Base-by-base conservation (phyloP, 1,140 invertebrate species). In the Zaprionus lachaisei region DNA sequence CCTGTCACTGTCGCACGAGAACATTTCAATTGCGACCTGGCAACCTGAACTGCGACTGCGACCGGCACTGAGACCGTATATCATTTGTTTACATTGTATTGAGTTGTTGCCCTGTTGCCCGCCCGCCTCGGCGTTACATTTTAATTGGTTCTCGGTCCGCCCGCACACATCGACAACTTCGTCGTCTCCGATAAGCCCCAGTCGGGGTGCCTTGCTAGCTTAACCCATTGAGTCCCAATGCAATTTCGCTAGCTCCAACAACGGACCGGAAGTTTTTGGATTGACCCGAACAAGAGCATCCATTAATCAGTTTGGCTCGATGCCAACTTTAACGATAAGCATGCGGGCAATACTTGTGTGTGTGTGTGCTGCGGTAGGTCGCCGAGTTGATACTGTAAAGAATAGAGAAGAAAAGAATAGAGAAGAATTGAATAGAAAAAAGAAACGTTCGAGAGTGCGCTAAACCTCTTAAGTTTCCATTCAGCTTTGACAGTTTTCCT, bases 21-120 rank as follows among this genome's bases (percentile, higher is more conserved):
- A 77, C 75, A 77, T 77, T 68, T 77, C 75, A 77, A 77, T 77
- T 58, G 58, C 63, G 63, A 14, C 31, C 56, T 71, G 44, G 51
- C 20, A 44, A 61, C 38, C 60, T 54, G 20, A 34, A 67, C 34
- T 62, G 55, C 64, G 71, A 54, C 73, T n/a, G 12, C 2, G 1
- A 56, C 54, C 6, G 22, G 22, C 7, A 71, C 72, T 78, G 79
- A 70, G 84, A 90, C 85, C 85, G 85, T 89, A 89, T 89, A 89
- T 89, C 84, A 89, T 89, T 89, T 89, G 84, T 90, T 89, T 89
- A 89, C 85, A 90, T 89, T 89, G 84, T 84, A 89, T 89, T 89
- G 84, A 89, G 84, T 90, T 89, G 84, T 89, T 89, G 83, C 83
- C 70, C 76, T 63, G 56, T 77, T 73, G 77, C 80, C 83, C 77